Conservation (phyloP, 2,888 invertebrate species). For the Amiota communis region DNA sequence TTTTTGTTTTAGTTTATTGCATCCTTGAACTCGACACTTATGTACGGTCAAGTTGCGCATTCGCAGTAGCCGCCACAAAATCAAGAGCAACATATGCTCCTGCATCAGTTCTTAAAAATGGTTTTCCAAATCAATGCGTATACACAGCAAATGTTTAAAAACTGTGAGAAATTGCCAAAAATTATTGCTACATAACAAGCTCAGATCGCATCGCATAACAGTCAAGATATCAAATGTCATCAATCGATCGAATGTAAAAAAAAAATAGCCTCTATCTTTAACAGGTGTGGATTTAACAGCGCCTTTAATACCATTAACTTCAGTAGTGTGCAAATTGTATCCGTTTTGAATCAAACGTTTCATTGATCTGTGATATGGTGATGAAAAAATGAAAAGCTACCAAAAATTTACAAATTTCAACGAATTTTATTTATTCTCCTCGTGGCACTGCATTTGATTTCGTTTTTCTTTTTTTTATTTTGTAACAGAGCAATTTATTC, state of each 20-base stretch:
- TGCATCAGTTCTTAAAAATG: conserved; percentile 45
- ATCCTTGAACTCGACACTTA: conserved; percentile 60
- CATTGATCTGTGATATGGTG: not conserved
- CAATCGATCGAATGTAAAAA: too few relatives aligned
- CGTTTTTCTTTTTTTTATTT: conserved; percentile 24
- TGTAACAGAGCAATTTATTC: conserved; percentile 12
- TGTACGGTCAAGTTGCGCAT: conserved; percentile 23
- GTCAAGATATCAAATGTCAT: too few relatives aligned
- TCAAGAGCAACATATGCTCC: conserved; percentile 39
- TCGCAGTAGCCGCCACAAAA: conserved; percentile 6
- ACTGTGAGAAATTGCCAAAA: conserved; percentile 29
- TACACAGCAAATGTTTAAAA: not conserved
- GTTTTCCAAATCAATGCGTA: conserved; percentile 21
- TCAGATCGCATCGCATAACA: not conserved
- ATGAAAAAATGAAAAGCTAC: not conserved
- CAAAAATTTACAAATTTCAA: not conserved
- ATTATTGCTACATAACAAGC: conserved; percentile 8
- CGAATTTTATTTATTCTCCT: conserved; percentile 29
- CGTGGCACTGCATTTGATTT: conserved; percentile 22
- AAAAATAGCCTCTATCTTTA: not conserved
- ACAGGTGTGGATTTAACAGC: conserved; percentile 8
- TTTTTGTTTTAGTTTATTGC: conserved; percentile 27
- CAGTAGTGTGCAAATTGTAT: too few relatives aligned
- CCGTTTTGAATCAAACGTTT: too few relatives aligned
- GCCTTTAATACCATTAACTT: too few relatives aligned